A percentile compares a stretch with the other conserved stretches of the same genome.
These are phyloP conservation scores for Drosophila virilis DNA, from an alignment of 1,140 invertebrate species.

Conservation along the genomic window DNA sequence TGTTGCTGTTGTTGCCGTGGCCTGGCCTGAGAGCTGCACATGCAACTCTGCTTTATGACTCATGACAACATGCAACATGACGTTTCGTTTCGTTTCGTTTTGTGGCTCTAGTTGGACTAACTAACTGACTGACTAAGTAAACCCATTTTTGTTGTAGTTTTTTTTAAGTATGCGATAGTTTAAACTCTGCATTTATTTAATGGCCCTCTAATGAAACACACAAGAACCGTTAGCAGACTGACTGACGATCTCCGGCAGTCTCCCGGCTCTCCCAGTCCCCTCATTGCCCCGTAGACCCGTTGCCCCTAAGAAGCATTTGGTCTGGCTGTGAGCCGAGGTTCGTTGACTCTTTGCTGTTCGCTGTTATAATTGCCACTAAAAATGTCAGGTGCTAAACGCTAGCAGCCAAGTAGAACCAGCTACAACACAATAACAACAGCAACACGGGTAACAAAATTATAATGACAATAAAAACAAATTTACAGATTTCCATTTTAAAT, in stretches of 20 bases:
- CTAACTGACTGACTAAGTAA: constrained; percentile 47
- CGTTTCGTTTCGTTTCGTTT: constrained; percentile 48
- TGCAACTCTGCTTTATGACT: constrained; percentile 81
- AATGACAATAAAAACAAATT: constrained; percentile 82
- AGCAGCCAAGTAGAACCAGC: constrained; percentile 80
- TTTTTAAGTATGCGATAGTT: constrained; percentile 37
- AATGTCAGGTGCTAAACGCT: constrained; percentile 82
- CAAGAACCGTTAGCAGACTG: constrained; percentile 31
- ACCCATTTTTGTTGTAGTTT: constrained; percentile 7
- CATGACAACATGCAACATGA: constrained; percentile 80
- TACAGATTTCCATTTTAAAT: constrained; percentile 78
- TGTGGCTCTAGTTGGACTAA: constrained; percentile 34
- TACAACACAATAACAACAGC: constrained; percentile 35
- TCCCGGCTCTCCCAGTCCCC: neutral
- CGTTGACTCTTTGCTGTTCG: constrained; percentile 65
- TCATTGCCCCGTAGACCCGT: constrained; percentile 12
- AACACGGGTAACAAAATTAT: constrained; percentile 62
- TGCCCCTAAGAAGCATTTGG: neutral
- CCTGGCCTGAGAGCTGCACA: constrained; percentile 39
- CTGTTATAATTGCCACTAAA: constrained; percentile 80
- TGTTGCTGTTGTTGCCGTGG: constrained; percentile 39
- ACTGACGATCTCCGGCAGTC: constrained; percentile 13
- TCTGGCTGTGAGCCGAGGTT: constrained; percentile 56
- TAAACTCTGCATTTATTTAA: constrained; percentile 58
- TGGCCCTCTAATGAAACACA: constrained; percentile 52